Evolutionary conservation across 2,888 invertebrate species (phyloP).

Genomic region (Endomychus coccineus): DNA sequence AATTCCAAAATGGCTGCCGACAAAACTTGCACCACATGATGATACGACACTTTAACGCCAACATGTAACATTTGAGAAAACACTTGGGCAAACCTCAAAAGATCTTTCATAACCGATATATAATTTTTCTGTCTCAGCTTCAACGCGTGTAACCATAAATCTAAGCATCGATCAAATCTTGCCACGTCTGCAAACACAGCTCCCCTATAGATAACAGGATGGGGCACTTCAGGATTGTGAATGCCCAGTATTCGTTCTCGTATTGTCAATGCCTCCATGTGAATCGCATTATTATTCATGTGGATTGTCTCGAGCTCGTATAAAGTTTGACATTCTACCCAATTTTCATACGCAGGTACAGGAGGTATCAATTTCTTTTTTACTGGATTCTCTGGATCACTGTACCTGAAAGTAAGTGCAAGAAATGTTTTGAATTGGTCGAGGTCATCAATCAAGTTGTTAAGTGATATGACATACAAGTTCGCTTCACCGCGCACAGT

Average conservation of each 20-base stretch:
- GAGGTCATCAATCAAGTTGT: too few species aligned
- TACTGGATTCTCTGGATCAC: conserved; percentile 52
- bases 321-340: conserved; percentile 70
- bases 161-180: conserved; percentile 72
- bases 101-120: conserved; percentile 76
- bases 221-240: conserved; percentile 70
- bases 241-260: conserved; percentile 74
- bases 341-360: conserved; percentile 79
- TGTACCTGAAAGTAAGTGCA: conserved; percentile 44
- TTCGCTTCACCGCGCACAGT: too few species aligned
- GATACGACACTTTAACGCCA: conserved; percentile 56
- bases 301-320: conserved; percentile 62
- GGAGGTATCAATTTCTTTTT: conserved; percentile 60
- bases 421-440: too few species aligned
- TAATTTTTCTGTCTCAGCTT: conserved; percentile 66
- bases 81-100: conserved; percentile 77
- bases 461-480: too few species aligned
- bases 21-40: conserved; percentile 64
- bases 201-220: conserved; percentile 78
- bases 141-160: conserved; percentile 84
- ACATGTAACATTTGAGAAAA: conserved; percentile 90
- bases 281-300: conserved; percentile 70
- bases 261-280: conserved; percentile 87
- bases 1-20: conserved; percentile 68
- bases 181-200: conserved; percentile 92